Conservation (phyloP, 1,140 invertebrate genomes). For the Heliconius hermathena region DNA sequence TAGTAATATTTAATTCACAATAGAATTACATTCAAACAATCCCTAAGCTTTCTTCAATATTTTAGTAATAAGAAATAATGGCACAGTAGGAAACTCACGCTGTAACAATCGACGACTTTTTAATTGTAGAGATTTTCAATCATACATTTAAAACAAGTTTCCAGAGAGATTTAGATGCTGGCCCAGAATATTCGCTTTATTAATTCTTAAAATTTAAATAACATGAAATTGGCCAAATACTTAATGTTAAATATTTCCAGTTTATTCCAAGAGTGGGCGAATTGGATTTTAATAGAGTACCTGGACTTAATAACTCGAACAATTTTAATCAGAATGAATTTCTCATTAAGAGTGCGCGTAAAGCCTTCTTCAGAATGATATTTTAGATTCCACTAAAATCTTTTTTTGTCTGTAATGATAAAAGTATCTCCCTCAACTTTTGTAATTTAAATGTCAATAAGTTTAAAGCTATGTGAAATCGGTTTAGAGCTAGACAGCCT, state of each 20-base stretch:
- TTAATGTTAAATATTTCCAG: slow-evolving; percentile 19
- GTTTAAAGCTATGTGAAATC: neutral
- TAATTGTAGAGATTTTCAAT: no score
- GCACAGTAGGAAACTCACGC: no score
- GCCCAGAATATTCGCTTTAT: neutral
- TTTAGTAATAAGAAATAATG: no score
- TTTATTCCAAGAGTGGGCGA: slow-evolving; percentile 1
- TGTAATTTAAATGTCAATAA: neutral
- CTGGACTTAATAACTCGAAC: slow-evolving; percentile 21
- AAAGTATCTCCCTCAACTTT: neutral
- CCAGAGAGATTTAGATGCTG: no score
- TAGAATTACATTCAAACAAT: no score
- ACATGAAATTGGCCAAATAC: neutral
- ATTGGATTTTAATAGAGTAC: slow-evolving; percentile 26
- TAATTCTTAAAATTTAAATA: slow-evolving; percentile 5
- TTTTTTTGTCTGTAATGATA: slow-evolving; percentile 1
- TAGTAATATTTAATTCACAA: no score
- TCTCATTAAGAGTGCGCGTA: slow-evolving; percentile 28
- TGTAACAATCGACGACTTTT: no score
- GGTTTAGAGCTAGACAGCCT: neutral
- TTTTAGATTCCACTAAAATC: neutral
- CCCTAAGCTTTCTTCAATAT: no score
- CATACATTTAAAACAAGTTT: no score
- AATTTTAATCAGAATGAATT: slow-evolving; percentile 32
- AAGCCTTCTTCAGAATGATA: slow-evolving; percentile 29